A percentile compares a stretch with the other conserved stretches of the same genome.
Conservation (phyloP, 2,888 invertebrate genomes). For the Sipunculus nudus region DNA sequence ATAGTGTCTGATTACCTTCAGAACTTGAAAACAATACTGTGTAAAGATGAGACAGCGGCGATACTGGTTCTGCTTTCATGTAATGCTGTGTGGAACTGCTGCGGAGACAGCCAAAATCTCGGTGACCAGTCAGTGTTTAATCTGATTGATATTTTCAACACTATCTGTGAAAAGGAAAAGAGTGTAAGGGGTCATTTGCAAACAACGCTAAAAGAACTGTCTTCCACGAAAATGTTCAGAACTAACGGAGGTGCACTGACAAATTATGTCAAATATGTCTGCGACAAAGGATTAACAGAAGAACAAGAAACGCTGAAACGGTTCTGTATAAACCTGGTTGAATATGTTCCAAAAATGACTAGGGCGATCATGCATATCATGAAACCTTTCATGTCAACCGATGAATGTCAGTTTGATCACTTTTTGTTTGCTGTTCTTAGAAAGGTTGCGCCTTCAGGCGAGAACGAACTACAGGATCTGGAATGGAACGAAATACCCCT, state of each 20-base stretch:
- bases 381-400: conserved; percentile 1
- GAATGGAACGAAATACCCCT: conserved; percentile 27
- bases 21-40: not conserved
- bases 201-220: no score
- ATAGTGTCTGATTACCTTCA: not conserved
- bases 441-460: not conserved
- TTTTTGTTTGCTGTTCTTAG: conserved; percentile 17
- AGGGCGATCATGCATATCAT: not conserved
- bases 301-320: no score
- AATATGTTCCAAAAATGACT: not conserved
- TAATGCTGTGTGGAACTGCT: not conserved
- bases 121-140: not conserved
- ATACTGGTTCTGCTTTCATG: not conserved
- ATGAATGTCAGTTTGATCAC: not conserved
- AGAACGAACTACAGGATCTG: conserved; percentile 4
- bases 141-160: not conserved
- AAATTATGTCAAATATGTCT: no score
- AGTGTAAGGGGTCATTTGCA: no score
- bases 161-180: not conserved
- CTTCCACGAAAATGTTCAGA: no score
- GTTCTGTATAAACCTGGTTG: not conserved
- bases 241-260: no score
- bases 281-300: no score
- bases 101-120: not conserved
- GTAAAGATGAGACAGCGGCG: not conserved